A percentile compares a stretch with the other conserved stretches of the same genome.
These are phyloP conservation scores for Anguilla marmorata DNA, from an alignment of 2,797 vertebrate genomes.

Conservation along the genomic window DNA sequence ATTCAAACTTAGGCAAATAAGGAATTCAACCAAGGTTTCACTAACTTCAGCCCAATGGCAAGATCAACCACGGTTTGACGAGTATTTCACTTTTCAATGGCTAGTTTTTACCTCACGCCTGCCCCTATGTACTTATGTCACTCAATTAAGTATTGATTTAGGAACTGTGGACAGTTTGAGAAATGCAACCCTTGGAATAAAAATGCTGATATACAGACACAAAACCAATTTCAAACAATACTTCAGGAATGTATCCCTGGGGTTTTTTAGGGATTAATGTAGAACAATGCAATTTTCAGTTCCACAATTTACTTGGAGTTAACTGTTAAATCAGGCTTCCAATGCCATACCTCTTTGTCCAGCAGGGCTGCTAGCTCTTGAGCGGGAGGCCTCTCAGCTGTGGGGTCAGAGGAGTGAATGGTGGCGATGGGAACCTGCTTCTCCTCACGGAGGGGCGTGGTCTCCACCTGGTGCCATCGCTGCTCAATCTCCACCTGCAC, in stretches of 20 bases:
- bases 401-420: conserved; percentile 52
- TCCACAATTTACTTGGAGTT: neutral
- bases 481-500: conserved; percentile 93
- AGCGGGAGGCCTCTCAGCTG: conserved; percentile 67
- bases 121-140: neutral
- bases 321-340: neutral
- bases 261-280: neutral
- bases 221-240: no score
- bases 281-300: no score
- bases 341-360: conserved; percentile 86
- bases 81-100: neutral
- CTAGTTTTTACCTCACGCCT: neutral
- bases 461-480: conserved; percentile 96
- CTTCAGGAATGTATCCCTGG: no score
- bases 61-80: neutral
- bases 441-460: conserved; percentile 89
- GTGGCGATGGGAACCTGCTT: conserved; percentile 88
- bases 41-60: neutral
- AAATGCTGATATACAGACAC: no score
- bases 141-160: no score
- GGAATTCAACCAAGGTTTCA: neutral
- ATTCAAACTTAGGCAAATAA: neutral
- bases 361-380: conserved; percentile 82
- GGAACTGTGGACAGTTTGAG: no score
- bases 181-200: no score